These are phyloP conservation scores for Drosophila helvetica DNA, from an alignment of 2,888 invertebrate species.

Conservation along the genomic window DNA sequence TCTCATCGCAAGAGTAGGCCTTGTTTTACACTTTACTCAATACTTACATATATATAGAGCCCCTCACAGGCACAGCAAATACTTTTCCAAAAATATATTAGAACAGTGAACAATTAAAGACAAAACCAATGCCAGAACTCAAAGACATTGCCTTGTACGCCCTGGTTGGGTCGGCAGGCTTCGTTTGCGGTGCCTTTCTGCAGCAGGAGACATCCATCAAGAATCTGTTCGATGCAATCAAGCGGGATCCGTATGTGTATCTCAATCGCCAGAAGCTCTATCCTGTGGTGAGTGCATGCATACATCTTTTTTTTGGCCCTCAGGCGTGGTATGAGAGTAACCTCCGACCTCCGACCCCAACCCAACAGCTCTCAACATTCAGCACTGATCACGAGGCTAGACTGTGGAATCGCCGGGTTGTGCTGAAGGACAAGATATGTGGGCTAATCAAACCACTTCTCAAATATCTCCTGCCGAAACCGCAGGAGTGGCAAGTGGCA, in stretches of 20 bases:
- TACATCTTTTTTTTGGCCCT: background rate
- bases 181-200: conserved; percentile 58
- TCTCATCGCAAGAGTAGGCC: background rate
- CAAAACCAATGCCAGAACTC: background rate
- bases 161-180: conserved; percentile 54
- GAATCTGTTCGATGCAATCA: conserved; percentile 48
- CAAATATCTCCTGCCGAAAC: conserved; percentile 36
- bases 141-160: conserved; percentile 41
- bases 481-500: background rate
- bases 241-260: conserved; percentile 59
- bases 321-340: background rate
- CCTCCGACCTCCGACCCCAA: background rate
- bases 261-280: conserved; percentile 61
- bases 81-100: background rate
- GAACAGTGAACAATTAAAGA: background rate
- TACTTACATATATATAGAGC: background rate
- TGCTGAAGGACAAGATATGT: conserved; percentile 43
- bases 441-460: conserved; percentile 42
- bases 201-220: conserved; percentile 60
- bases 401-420: conserved; percentile 45
- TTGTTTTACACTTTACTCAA: background rate
- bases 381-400: conserved; percentile 55
- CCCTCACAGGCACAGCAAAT: too few relatives aligned
- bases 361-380: conserved; percentile 55
- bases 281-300: conserved; percentile 47